These are phyloP conservation scores for Furnarius figulus DNA, from an alignment of 2,113 vertebrate species.

Conservation along the genomic window DNA sequence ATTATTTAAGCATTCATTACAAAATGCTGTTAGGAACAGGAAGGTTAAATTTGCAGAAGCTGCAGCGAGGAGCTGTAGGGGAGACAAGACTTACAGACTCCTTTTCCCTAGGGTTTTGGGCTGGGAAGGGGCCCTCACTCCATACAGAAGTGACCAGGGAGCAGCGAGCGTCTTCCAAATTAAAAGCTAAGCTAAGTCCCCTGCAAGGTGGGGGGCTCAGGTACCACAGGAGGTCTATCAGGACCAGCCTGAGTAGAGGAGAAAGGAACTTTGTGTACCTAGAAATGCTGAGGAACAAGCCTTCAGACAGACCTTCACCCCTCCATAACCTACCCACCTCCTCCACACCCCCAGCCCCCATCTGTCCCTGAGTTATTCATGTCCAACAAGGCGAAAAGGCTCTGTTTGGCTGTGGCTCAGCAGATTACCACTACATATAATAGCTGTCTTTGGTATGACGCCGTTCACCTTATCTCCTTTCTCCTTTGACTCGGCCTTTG, in stretches of 20 bases:
- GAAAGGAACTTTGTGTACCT: not conserved
- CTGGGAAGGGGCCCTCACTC: not conserved
- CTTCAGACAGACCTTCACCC: not conserved
- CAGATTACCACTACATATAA: slow-evolving; percentile 52
- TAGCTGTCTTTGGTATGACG: slow-evolving; percentile 50
- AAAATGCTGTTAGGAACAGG: not conserved
- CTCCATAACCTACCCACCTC: not conserved
- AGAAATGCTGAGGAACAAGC: not conserved
- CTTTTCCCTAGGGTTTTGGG: not conserved
- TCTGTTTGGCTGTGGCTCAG: slow-evolving; percentile 53
- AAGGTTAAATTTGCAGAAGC: not conserved
- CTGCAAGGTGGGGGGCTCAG: not conserved
- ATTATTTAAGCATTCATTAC: not conserved
- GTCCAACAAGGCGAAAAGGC: not conserved
- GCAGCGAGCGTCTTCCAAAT: not conserved
- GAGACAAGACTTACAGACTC: not conserved
- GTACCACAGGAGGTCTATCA: not conserved
- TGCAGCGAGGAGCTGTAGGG: not conserved
- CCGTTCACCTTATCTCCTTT: slow-evolving; percentile 32
- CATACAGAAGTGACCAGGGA: not conserved
- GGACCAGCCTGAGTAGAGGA: not conserved
- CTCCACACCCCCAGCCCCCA: rapidly evolving
- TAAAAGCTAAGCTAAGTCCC: not conserved
- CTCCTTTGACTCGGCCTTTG: slow-evolving; percentile 62
- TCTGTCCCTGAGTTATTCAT: not conserved